Base-by-base conservation (phyloP, 2,797 vertebrate genomes). In the Sciurus vulgaris region DNA sequence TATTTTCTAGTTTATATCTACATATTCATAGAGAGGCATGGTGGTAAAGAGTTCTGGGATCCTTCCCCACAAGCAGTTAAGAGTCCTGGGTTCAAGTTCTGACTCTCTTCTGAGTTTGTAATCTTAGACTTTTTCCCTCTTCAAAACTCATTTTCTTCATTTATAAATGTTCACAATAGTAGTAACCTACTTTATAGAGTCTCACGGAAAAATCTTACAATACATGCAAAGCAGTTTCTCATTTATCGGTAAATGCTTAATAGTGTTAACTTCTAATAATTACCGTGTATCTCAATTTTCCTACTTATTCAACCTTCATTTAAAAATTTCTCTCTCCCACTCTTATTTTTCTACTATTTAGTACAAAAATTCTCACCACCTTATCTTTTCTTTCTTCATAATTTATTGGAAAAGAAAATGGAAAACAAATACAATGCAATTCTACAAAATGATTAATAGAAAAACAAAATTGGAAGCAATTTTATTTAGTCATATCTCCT, bases 331-430 rank as follows among this genome's bases (percentile, higher is more conserved):
- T 33, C 89, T 89, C 33, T 56, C 38, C 47, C 59, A 89, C 30
- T 84, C 47, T 59, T 59, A 72, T 70, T 92, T 78, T 94, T 33
- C 10, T 78, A 54, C 15, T 61, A 47, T 59, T 92, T 82, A 38
- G 15, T 26, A 67, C 38, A 86, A 5, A 33, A 89, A 61, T 92
- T 14, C 14, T 84, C 12, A 63, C 63, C 8, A 89, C 15, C 5
- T 77, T 91, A 54, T 65, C 38, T 82, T 96, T 30, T 44, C 30
- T 89, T 72, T 82, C 18, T 82, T 47, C 24, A 47, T 86, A 49
- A 81, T 86, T 70, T 69, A 63, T 22, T 49, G 15, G 87, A 96
- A 86, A 92, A n/a, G 6, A 90, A 82, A 88, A 95, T n/a, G n/a
- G 35, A 70, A 86, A 91, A 44, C 10, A 61, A 85, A 8, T 30